These are phyloP conservation scores for Drosophila eohydei DNA, from an alignment of 2,888 invertebrate species.

Conservation along the genomic window DNA sequence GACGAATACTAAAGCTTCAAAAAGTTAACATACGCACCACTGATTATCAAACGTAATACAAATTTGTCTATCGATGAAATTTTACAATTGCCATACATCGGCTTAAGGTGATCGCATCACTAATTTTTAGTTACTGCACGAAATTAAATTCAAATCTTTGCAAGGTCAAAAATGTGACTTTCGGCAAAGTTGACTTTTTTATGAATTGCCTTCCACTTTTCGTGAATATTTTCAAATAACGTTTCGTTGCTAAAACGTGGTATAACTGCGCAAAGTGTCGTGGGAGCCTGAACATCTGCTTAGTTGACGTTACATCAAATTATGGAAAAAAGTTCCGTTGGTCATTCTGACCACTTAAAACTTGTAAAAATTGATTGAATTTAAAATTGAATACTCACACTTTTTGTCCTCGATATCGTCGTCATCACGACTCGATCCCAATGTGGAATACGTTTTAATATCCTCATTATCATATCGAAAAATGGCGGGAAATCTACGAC, in stretches of 20 bases:
- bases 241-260: background rate
- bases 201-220: background rate
- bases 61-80: background rate
- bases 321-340: background rate
- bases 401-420: constrained; percentile 76
- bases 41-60: background rate
- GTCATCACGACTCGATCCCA: constrained; percentile 83
- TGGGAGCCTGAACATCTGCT: background rate
- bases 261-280: background rate
- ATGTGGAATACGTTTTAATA: constrained; percentile 81
- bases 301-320: background rate
- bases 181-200: background rate
- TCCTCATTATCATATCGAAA: constrained; percentile 81
- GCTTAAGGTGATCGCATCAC: background rate
- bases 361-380: background rate
- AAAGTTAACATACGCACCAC: background rate
- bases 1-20: background rate
- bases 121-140: background rate
- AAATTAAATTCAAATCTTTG: background rate
- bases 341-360: background rate
- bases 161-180: background rate
- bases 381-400: constrained; percentile 68
- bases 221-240: background rate
- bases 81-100: background rate
- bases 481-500: constrained; percentile 57